phyloP scores from a whole-genome alignment of 2,797 vertebrate species.

The Threskiornis aethiopicus region DNA sequence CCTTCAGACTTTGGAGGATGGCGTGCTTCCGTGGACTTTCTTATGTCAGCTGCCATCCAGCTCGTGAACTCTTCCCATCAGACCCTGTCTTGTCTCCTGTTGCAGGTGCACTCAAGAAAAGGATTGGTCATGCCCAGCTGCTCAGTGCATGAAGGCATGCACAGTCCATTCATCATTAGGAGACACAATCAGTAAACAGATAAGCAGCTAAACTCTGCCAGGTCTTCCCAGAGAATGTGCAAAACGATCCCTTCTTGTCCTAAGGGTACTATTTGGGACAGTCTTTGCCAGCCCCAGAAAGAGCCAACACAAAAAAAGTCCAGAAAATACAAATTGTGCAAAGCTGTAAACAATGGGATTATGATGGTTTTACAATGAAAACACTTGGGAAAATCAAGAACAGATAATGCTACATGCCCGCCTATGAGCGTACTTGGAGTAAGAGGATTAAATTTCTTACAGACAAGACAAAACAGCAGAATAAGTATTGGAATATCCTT shows the following conservation, averaged over 20 bases:
- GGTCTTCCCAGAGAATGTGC: neutral
- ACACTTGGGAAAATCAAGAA: neutral
- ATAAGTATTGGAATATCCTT: neutral
- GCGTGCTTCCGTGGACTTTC: neutral
- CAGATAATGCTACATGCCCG: neutral
- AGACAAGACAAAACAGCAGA: neutral
- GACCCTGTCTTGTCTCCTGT: neutral
- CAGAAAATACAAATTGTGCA: neutral
- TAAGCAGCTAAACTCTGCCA: neutral
- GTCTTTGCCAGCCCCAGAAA: neutral
- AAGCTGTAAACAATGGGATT: neutral
- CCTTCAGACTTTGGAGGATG: neutral
- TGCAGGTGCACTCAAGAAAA: neutral
- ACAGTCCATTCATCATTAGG: neutral
- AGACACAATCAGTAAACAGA: neutral
- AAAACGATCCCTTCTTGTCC: neutral
- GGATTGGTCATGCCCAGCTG: neutral
- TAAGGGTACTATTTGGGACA: neutral
- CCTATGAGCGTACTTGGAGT: fast-evolving
- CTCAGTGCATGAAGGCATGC: fast-evolving
- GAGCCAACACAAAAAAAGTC: fast-evolving
- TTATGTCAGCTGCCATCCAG: neutral
- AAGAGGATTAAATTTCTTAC: neutral
- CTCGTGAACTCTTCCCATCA: neutral
- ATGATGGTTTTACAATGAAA: neutral